Evolutionary conservation across 2,113 vertebrate species (phyloP).

Genomic region (Falcunculus frontatus): DNA sequence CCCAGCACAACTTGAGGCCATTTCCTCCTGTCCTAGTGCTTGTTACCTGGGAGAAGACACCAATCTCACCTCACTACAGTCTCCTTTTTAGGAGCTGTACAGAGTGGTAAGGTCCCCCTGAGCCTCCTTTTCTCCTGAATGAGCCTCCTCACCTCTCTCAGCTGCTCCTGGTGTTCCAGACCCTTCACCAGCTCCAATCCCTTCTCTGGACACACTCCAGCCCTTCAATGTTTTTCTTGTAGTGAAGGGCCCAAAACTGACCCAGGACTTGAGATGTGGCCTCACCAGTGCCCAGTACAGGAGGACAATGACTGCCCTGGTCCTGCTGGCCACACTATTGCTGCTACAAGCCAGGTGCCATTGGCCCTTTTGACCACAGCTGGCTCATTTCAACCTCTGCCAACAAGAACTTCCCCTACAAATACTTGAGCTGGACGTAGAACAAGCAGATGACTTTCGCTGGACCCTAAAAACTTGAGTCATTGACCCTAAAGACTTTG

Average conservation of each 20-base stretch:
- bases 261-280: neutral
- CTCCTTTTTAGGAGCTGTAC: neutral
- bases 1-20: too few species aligned
- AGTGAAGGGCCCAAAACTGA: neutral
- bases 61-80: fast-evolving
- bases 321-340: neutral
- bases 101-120: neutral
- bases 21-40: neutral
- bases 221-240: neutral
- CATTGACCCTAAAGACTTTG: too few species aligned
- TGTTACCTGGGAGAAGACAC: neutral
- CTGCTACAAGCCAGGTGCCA: neutral
- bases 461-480: neutral
- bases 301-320: fast-evolving
- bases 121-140: neutral
- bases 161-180: neutral
- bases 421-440: neutral
- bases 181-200: neutral
- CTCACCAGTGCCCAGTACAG: neutral
- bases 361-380: neutral
- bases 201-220: neutral
- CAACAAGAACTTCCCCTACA: neutral
- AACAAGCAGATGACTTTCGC: neutral
- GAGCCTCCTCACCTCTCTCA: neutral
- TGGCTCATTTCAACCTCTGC: neutral